These are phyloP conservation scores for Hippocampus kuda DNA, from an alignment of 2,797 vertebrate genomes.

Conservation along the genomic window DNA sequence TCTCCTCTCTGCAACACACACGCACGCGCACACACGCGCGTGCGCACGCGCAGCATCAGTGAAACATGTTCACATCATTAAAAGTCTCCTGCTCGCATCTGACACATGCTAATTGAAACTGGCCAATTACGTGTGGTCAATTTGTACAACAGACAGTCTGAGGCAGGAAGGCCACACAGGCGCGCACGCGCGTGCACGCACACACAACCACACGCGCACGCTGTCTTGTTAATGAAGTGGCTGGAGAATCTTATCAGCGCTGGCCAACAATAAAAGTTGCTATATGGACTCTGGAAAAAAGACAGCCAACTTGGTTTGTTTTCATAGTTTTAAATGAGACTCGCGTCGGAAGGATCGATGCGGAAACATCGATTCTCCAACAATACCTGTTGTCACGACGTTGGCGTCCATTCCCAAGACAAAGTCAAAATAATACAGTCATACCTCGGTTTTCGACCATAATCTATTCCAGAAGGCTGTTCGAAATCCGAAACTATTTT, in stretches of 20 bases:
- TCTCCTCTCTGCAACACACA: background rate
- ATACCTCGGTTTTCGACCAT: no score
- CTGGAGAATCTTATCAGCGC: background rate
- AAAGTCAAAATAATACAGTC: background rate
- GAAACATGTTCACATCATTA: conserved; percentile 37
- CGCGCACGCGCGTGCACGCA: background rate
- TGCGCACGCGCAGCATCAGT: background rate
- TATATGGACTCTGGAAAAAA: background rate
- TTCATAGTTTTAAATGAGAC: background rate
- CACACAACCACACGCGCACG: background rate
- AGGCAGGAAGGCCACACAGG: background rate
- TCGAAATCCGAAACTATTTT: no score
- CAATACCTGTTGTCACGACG: background rate
- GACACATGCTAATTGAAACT: conserved; percentile 61
- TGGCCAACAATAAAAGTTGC: conserved; percentile 3
- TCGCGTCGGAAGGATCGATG: background rate
- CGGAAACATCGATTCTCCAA: background rate
- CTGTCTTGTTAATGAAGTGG: background rate
- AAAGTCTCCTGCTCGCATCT: conserved; percentile 36
- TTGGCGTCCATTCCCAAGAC: background rate
- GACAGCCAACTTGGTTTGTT: background rate
- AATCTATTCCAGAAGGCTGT: no score
- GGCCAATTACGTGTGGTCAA: conserved; percentile 51
- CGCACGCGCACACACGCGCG: background rate
- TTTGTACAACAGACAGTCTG: conserved; percentile 27